Percentiles rank a stretch among this genome's conserved stretches.
phyloP scores from a whole-genome alignment of 2,888 invertebrate genomes.

The Oeneis ivallda region DNA sequence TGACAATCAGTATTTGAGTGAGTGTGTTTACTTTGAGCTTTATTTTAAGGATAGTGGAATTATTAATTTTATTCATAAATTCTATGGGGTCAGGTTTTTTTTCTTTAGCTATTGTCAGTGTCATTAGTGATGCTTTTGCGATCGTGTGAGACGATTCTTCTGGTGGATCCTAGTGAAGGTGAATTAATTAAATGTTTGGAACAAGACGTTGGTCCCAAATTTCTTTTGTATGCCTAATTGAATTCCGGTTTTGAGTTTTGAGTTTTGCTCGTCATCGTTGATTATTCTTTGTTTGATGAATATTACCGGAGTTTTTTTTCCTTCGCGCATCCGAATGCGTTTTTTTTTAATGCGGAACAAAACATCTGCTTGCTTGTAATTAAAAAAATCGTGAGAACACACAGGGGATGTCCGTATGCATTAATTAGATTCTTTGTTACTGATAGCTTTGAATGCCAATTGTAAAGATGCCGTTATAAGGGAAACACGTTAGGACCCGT shows the following conservation, averaged over 20 bases:
- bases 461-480: constrained; percentile 33
- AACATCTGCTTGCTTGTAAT: constrained; percentile 74
- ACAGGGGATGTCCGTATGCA: constrained; percentile 56
- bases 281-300: constrained; percentile 68
- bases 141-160: constrained; percentile 65
- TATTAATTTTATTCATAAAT: constrained; percentile 71
- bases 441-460: constrained; percentile 26
- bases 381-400: constrained; percentile 78
- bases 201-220: constrained; percentile 74
- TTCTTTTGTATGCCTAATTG: constrained; percentile 75
- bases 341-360: constrained; percentile 60
- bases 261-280: constrained; percentile 76
- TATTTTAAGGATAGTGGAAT: constrained; percentile 72
- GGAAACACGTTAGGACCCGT: background rate
- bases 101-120: constrained; percentile 56
- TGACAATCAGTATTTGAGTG: constrained; percentile 44
- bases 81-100: constrained; percentile 70
- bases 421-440: constrained; percentile 55
- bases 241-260: constrained; percentile 79
- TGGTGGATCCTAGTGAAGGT: constrained; percentile 51
- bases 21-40: constrained; percentile 72
- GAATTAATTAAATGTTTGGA: constrained; percentile 73
- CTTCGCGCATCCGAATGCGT: constrained; percentile 54
- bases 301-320: constrained; percentile 66
- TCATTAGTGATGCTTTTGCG: constrained; percentile 70